phyloP scores from a whole-genome alignment of 2,888 invertebrate species.

The Gisinianus flammeolus region DNA sequence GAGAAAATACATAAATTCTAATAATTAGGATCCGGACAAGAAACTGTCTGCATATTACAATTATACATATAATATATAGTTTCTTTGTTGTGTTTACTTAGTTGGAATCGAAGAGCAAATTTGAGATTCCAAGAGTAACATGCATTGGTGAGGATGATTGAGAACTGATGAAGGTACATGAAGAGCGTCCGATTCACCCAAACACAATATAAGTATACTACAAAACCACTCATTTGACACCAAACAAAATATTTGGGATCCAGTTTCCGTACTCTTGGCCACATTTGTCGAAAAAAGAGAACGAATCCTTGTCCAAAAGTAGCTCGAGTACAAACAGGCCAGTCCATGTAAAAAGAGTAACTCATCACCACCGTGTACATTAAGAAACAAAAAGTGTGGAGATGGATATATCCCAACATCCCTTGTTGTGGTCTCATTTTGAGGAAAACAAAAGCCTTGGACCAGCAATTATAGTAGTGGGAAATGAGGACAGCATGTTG shows the following conservation, averaged over 20 bases:
- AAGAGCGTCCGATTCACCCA: slow-evolving; percentile 23
- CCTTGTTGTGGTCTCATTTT: neutral
- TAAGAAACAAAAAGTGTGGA: neutral
- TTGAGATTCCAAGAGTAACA: slow-evolving; percentile 21
- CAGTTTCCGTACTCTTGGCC: neutral
- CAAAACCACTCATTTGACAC: neutral
- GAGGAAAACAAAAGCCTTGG: neutral
- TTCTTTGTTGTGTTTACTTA: too few species aligned
- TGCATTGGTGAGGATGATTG: slow-evolving; percentile 1
- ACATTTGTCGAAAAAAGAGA: slow-evolving; percentile 15
- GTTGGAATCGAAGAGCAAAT: slow-evolving; percentile 3
- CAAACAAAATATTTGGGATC: neutral
- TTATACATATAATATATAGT: too few species aligned
- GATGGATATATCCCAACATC: neutral
- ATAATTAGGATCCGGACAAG: neutral
- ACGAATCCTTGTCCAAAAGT: slow-evolving; percentile 22
- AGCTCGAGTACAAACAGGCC: slow-evolving; percentile 19
- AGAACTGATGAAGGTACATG: slow-evolving; percentile 21
- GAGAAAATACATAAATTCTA: too few species aligned
- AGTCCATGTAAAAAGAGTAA: neutral
- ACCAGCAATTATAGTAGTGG: slow-evolving; percentile 7
- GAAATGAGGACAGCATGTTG: neutral
- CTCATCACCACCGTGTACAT: neutral
- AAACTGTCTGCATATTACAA: too few species aligned
- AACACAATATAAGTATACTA: slow-evolving; percentile 12